Conservation (phyloP, 2,113 vertebrate species). For the Lycocorax pyrrhopterus region DNA sequence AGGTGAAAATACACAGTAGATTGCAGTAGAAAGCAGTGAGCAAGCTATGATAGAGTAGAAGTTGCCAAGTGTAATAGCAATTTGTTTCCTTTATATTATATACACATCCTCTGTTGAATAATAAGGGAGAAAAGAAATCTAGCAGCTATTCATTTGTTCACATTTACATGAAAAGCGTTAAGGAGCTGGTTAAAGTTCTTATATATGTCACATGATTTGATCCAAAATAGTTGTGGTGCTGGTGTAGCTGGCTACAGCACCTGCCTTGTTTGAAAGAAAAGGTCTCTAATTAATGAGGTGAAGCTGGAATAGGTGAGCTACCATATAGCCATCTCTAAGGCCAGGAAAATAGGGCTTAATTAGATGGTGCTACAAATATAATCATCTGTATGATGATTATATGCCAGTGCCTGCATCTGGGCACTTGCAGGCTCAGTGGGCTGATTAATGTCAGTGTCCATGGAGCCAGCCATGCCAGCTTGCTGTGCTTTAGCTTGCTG, state of each 20-base stretch:
- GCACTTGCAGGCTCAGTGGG: background rate
- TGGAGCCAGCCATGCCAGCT: background rate
- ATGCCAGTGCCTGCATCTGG: constrained; percentile 6
- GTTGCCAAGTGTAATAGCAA: background rate
- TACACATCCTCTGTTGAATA: background rate
- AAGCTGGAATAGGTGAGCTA: background rate
- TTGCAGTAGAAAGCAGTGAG: background rate
- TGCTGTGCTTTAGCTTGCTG: background rate
- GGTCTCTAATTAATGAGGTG: background rate
- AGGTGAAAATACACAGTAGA: background rate
- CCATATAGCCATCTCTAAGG: background rate
- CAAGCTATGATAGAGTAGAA: background rate
- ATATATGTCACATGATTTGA: background rate
- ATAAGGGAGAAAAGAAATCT: background rate
- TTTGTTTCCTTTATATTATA: background rate
- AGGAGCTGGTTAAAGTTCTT: background rate
- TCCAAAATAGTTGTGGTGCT: background rate
- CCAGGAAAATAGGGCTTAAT: background rate
- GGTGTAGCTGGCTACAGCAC: background rate
- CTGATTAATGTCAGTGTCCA: background rate
- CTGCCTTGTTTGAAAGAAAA: background rate
- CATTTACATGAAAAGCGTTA: background rate
- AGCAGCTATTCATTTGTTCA: background rate
- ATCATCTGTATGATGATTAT: background rate
- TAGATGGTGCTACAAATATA: background rate